phyloP scores from a whole-genome alignment of 1,140 invertebrate species.

The Drosophila truncata region DNA sequence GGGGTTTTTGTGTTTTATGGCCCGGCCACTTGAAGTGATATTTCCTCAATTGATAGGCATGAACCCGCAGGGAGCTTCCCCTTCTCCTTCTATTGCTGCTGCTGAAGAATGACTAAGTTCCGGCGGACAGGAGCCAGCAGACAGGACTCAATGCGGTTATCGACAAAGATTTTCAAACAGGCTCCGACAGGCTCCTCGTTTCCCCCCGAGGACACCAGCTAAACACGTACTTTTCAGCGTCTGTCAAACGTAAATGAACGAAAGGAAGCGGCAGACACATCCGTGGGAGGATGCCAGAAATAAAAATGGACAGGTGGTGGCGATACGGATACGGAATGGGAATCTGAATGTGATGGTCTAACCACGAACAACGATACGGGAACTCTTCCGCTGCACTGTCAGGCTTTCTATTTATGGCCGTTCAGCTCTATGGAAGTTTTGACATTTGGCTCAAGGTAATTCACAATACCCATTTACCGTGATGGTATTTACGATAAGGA shows the following conservation, averaged over 20 bases:
- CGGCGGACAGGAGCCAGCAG: slow-evolving; percentile 1
- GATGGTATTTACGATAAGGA: background rate
- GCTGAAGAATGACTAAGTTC: slow-evolving; percentile 30
- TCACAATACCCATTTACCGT: background rate
- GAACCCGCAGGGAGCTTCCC: slow-evolving; percentile 12
- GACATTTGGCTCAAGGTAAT: slow-evolving; percentile 27
- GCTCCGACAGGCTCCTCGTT: background rate
- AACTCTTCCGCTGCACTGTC: slow-evolving; percentile 38
- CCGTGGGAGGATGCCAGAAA: slow-evolving; percentile 18
- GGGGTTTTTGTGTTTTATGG: slow-evolving; percentile 67
- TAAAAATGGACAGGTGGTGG: slow-evolving; percentile 27
- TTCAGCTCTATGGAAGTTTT: slow-evolving; percentile 18
- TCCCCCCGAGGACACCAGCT: slow-evolving; percentile 35
- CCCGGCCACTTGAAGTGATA: slow-evolving; percentile 69
- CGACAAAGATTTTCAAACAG: slow-evolving; percentile 60
- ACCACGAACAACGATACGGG: slow-evolving; percentile 15
- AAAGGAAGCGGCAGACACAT: slow-evolving; percentile 9
- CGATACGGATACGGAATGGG: background rate
- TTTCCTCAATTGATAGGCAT: slow-evolving; percentile 70
- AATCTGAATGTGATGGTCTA: background rate
- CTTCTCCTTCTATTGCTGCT: no score
- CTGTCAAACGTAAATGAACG: slow-evolving; percentile 62
- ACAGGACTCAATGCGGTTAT: slow-evolving; percentile 57
- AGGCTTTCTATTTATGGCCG: slow-evolving; percentile 51
- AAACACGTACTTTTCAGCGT: slow-evolving; percentile 73